Conservation (phyloP, 2,888 invertebrate species). For the Margaritifera margaritifera region DNA sequence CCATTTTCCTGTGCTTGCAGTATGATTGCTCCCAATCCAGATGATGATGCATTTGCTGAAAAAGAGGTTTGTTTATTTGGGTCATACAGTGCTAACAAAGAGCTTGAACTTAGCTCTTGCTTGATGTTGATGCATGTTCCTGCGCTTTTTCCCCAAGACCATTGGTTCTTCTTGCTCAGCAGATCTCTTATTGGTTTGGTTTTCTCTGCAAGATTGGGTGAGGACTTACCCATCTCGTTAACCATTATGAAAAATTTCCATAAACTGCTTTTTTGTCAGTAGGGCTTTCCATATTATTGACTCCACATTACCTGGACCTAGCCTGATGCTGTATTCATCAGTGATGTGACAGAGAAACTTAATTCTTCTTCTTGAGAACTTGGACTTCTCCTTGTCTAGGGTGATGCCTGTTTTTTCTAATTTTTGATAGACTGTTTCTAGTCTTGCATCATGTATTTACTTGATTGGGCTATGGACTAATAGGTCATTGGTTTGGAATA, state of each 20-base stretch:
- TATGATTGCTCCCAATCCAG: constrained; percentile 2
- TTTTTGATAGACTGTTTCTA: constrained; percentile 12
- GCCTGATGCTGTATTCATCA: constrained; percentile 9
- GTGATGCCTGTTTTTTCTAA: constrained; percentile 26
- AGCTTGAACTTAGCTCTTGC: constrained; percentile 3
- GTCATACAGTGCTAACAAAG: constrained; percentile 1
- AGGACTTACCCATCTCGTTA: constrained; percentile 22
- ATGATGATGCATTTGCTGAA: constrained; percentile 6
- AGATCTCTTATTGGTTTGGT: constrained; percentile 18
- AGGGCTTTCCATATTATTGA: neutral
- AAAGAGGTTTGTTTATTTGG: neutral
- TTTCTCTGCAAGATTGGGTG: constrained; percentile 10
- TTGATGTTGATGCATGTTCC: too few species aligned
- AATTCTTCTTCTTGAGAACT: constrained; percentile 19
- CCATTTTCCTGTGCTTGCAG: too few species aligned
- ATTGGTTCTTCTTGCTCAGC: too few species aligned
- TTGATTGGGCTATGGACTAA: constrained; percentile 20
- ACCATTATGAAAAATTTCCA: constrained; percentile 23
- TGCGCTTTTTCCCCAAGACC: too few species aligned
- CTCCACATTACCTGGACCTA: constrained; percentile 12
- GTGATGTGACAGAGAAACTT: constrained; percentile 29
- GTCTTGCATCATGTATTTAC: constrained; percentile 24
- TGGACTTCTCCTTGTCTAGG: constrained; percentile 36
- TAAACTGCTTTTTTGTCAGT: constrained; percentile 2
- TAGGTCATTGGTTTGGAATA: too few species aligned